Evolutionary conservation across 1,140 invertebrate genomes (phyloP).

Genomic region (Cotesia typhae): DNA sequence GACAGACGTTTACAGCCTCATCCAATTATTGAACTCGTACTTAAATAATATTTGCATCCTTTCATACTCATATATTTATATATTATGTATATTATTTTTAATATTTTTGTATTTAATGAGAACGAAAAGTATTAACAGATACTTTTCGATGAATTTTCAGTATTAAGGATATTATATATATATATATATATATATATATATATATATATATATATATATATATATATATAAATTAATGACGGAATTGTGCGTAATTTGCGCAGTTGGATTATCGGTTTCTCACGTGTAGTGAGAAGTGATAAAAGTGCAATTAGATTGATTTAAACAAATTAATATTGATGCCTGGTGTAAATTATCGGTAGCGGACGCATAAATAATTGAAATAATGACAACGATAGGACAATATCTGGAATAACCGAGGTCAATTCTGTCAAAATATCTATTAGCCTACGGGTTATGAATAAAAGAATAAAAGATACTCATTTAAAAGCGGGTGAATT

Average conservation of each 20-base stretch:
- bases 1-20: constrained; percentile 42
- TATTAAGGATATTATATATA: too few species aligned
- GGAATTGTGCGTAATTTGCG: too few species aligned
- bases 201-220: too few species aligned
- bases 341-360: not conserved
- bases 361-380: constrained; percentile 3
- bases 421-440: constrained; percentile 33
- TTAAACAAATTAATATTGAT: not conserved
- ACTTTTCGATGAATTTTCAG: too few species aligned
- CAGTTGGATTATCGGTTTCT: too few species aligned
- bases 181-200: too few species aligned
- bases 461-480: constrained; percentile 30
- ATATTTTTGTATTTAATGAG: too few species aligned
- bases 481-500: constrained; percentile 16
- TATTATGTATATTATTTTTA: too few species aligned
- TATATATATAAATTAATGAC: too few species aligned
- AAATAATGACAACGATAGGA: constrained; percentile 14
- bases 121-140: too few species aligned
- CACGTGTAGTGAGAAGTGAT: too few species aligned
- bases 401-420: constrained; percentile 25
- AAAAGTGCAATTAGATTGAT: too few species aligned
- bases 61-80: not conserved
- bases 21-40: constrained; percentile 38
- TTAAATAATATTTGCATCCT: constrained; percentile 12
- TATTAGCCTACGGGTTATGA: constrained; percentile 37